Base-by-base conservation (phyloP, 2,797 vertebrate genomes). In the Acanthis flammea region DNA sequence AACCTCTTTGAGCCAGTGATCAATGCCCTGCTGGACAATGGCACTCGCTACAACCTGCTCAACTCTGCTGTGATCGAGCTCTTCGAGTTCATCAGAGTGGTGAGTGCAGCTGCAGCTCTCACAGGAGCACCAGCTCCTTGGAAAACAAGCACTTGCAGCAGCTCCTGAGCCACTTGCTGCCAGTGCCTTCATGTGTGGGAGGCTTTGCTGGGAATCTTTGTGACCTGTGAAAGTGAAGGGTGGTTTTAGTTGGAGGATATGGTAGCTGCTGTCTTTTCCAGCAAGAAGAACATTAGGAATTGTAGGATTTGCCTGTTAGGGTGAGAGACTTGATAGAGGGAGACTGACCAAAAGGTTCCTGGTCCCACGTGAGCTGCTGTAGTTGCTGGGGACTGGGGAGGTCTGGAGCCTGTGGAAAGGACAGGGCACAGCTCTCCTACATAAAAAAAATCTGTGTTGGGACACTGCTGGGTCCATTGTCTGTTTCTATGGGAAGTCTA, bases 11-110 rank as follows among this genome's bases (percentile, higher is more conserved):
- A 99, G 95, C 99, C 99, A 4, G 99, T 99, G 90, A 99, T 99
- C 96, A 99, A 99, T 12, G 99, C 99, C 75, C 98, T 99, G 97
- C 97, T 99, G 97, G 99, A 99, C 98, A 99, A 99, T 28, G 99
- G 99, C 95, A 99, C 99, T 45, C 98, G 99, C 97, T 99, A 99
- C 98, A 99, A 99, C 95, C 98, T 99, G 54, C 98, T 99, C 83
- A 99, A 99, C 98, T 99, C 99, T 1, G 99, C 99, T 86, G 98
- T 99, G 96, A 98, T 99, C 53, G 99, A 99, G 95, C 99, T 99
- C 47, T 99, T 99, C 76, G 99, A 99, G 96, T 99, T 99, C 98
- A 99, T 99, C 96, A 98, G 98, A 98, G 99, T 99, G 99, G 99
- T 99, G 97, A 94, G 99, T 42, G 50, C 58, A 44, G 15, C 66